Base-by-base conservation (phyloP, 2,888 invertebrate species). In the Macaria notata region DNA sequence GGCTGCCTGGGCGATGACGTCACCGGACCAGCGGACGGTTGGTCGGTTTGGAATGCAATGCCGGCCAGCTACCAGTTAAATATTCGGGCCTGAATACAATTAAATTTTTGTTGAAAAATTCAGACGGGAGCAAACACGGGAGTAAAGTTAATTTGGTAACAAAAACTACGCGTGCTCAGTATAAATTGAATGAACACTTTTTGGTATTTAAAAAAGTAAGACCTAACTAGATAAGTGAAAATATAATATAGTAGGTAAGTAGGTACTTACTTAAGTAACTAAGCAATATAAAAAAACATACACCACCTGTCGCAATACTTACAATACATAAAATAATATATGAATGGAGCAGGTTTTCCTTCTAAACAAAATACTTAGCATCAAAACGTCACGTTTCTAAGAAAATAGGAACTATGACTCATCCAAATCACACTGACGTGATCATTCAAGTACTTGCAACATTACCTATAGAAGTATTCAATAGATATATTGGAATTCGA, bases 1-100 rank as follows among this genome's bases (percentile, higher is more conserved):
- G 87, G 79, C 81, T 86, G 88, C 85, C 82, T 79, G 77, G 77
- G 74, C 63, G 74, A 62, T 91, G 90, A 91, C 90, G 89, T 90
- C 88, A 90, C 79, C 78, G 83, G 41, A 5, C 78, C 78, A 75
- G 74, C 77, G 78, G 73, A 19, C 78, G 69, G 76, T 76, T 78
- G 78, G 78, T 70, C 75, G 58, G 58, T 56, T 59, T 56, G 56
- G 46, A 47, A 59, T 56, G 58, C 54, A 57, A 55, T 57, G 49
- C 54, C 41, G 2, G 19, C 19, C 19, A 19, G 19, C 9, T 41
- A 8, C 8, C 9, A 36, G 33, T 36, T 6, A 36, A 52, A 67
- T 66, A 67, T 67, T 69, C 61, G 70, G 56, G 66, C 61, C 54
- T 65, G 71, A 63, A 4, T 7, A 36, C 33, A 36, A 36, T 36